These are phyloP conservation scores for Habropoda laboriosa DNA, from an alignment of 1,140 invertebrate genomes.

Conservation along the genomic window DNA sequence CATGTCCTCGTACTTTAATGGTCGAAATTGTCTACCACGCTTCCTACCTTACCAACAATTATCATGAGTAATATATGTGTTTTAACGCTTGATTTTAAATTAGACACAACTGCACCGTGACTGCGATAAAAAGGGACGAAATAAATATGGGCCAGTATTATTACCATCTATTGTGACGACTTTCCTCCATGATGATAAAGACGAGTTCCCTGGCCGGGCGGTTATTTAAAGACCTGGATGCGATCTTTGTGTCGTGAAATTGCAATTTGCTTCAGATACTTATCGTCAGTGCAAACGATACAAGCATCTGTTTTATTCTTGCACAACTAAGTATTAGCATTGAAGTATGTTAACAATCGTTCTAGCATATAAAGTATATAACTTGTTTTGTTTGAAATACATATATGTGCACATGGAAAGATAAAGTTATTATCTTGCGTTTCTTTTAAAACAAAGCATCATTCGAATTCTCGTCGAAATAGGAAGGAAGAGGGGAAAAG, in stretches of 20 bases:
- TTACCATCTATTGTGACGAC: constrained; percentile 1
- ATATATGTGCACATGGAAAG: constrained; percentile 1
- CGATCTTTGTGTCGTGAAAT: neutral
- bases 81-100: constrained; percentile 20
- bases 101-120: constrained; percentile 19
- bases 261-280: neutral
- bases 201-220: constrained; percentile 20
- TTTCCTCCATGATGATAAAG: constrained; percentile 29
- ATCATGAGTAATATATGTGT: neutral
- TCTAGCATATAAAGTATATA: constrained; percentile 13
- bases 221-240: constrained; percentile 1
- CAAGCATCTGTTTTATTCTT: neutral
- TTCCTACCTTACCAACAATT: neutral
- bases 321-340: neutral
- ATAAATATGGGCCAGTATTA: constrained; percentile 6
- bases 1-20: neutral
- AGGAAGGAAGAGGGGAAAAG: neutral
- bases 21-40: neutral
- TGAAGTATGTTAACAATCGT: neutral
- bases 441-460: neutral
- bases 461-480: neutral
- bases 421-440: neutral
- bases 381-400: constrained; percentile 22
- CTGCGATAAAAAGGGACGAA: constrained; percentile 14
- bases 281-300: neutral